Percentiles rank a stretch among this genome's conserved stretches.
Evolutionary conservation across 2,797 vertebrate species (phyloP).

Genomic region (Tympanoctomys barrerae): DNA sequence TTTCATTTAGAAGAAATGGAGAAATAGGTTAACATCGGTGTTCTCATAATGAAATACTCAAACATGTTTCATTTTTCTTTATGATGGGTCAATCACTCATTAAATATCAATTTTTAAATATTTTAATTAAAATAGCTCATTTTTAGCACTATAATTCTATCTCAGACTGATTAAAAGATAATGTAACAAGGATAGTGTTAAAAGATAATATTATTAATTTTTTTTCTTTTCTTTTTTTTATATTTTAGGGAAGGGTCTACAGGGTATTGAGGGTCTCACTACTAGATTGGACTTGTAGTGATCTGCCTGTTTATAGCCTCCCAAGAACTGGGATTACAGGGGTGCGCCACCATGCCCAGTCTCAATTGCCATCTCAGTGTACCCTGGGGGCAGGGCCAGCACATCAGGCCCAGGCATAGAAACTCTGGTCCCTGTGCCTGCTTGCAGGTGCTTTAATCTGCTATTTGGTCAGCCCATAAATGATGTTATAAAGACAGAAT

Average conservation of each 20-base stretch:
- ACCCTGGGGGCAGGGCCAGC: too few species aligned
- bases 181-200: background rate
- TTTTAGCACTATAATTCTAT: background rate
- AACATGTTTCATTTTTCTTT: background rate
- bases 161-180: constrained; percentile 4
- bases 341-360: too few species aligned
- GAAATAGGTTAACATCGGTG: background rate
- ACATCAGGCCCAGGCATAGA: too few species aligned
- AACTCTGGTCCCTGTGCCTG: too few species aligned
- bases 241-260: too few species aligned
- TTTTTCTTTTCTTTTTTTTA: too few species aligned
- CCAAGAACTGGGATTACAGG: too few species aligned
- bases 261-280: too few species aligned
- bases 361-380: too few species aligned
- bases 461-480: background rate
- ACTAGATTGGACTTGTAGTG: too few species aligned
- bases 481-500: background rate
- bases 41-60: background rate
- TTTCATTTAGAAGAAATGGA: background rate
- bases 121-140: background rate
- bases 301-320: too few species aligned
- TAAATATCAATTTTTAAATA: background rate
- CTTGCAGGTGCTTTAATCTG: too few species aligned
- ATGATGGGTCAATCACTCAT: background rate
- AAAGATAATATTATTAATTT: background rate